Evolutionary conservation across 2,888 invertebrate genomes (phyloP).

Genomic region (Drosophila monieri): DNA sequence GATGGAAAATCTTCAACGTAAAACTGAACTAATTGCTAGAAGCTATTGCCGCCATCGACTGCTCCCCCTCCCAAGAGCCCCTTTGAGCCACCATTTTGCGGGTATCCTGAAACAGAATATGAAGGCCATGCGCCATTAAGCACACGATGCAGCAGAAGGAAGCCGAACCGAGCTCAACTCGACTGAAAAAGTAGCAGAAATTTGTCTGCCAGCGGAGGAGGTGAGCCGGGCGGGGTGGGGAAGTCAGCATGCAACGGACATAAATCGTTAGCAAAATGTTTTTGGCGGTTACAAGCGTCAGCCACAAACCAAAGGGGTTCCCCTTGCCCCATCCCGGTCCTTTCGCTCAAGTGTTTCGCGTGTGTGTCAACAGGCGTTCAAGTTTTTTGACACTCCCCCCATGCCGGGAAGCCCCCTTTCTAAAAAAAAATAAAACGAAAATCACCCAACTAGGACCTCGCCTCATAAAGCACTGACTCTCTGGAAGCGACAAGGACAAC

Average conservation of each 20-base stretch:
- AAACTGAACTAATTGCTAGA: slow-evolving; percentile 61
- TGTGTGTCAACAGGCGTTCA: slow-evolving; percentile 69
- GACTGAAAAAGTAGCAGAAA: slow-evolving; percentile 64
- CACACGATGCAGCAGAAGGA: slow-evolving; percentile 36
- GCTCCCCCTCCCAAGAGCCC: not conserved
- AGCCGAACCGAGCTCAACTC: slow-evolving; percentile 17
- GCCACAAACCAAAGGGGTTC: slow-evolving; percentile 43
- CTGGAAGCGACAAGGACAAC: slow-evolving; percentile 70
- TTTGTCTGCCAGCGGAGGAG: slow-evolving; percentile 56
- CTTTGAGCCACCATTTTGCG: slow-evolving; percentile 1
- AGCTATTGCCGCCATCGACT: slow-evolving; percentile 50
- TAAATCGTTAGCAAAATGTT: slow-evolving; percentile 77
- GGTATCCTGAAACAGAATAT: slow-evolving; percentile 49
- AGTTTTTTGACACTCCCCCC: slow-evolving; percentile 61
- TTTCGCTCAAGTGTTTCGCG: slow-evolving; percentile 52
- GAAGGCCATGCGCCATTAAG: slow-evolving; percentile 56
- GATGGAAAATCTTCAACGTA: slow-evolving; percentile 37
- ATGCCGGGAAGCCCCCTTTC: not conserved
- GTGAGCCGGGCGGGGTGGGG: not conserved
- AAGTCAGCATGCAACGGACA: slow-evolving; percentile 68
- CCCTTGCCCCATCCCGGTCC: not conserved
- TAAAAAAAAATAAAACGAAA: not conserved
- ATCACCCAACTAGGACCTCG: not conserved
- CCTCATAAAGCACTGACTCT: slow-evolving; percentile 40
- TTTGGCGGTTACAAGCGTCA: slow-evolving; percentile 70